phyloP scores from a whole-genome alignment of 1,140 invertebrate genomes.

The Triops cancriformis region DNA sequence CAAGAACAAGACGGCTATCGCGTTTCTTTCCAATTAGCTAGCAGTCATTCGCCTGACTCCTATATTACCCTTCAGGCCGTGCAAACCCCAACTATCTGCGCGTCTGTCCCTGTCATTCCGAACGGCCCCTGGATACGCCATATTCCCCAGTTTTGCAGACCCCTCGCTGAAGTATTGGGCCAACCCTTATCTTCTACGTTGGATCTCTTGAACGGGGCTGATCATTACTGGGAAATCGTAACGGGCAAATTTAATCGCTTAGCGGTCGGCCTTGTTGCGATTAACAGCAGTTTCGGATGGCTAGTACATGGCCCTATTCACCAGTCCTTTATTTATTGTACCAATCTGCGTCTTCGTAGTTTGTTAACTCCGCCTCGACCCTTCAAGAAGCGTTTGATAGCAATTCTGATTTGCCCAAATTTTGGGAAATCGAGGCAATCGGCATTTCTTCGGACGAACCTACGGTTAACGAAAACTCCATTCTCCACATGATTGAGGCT shows the following conservation, averaged over 20 bases:
- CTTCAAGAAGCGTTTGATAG: not conserved
- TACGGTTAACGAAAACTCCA: not conserved
- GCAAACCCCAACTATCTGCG: not conserved
- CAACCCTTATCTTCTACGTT: not conserved
- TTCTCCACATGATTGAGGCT: not conserved
- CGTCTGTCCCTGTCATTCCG: not conserved
- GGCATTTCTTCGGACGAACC: not conserved
- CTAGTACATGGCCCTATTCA: not conserved
- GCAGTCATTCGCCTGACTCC: not conserved
- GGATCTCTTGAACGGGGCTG: not conserved
- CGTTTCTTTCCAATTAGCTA: not conserved
- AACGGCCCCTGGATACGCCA: not conserved
- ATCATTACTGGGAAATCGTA: not conserved
- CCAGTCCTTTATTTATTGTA: not conserved
- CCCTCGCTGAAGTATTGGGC: not conserved
- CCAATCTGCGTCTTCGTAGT: not conserved
- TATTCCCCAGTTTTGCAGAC: not conserved
- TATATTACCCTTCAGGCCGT: not conserved
- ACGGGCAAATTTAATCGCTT: not conserved
- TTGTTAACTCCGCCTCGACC: too few species aligned
- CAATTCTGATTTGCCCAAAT: not conserved
- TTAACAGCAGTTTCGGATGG: not conserved
- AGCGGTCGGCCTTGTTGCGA: not conserved
- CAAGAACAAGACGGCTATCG: not conserved
- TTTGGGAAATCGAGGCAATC: not conserved